These are phyloP conservation scores for Gnatocerus cornutus DNA, from an alignment of 2,888 invertebrate genomes.

Conservation along the genomic window DNA sequence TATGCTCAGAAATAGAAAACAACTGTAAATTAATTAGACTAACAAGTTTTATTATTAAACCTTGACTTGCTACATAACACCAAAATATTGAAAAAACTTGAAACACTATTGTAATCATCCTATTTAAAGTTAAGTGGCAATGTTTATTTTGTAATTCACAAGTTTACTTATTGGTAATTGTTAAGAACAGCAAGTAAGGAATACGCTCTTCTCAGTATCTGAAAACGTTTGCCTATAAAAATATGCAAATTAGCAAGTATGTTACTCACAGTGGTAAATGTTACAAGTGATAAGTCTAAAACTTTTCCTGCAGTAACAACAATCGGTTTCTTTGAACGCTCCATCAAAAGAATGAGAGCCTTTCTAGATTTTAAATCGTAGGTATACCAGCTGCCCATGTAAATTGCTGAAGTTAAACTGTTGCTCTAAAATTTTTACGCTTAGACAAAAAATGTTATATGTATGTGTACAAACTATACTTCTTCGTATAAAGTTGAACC, in stretches of 20 bases:
- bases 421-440: conserved; percentile 41
- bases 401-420: conserved; percentile 68
- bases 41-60: too few species aligned
- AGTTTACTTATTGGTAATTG: neutral
- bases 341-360: conserved; percentile 70
- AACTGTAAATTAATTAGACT: too few species aligned
- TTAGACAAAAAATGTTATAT: neutral
- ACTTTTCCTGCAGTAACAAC: conserved; percentile 71
- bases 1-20: too few species aligned
- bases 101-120: too few species aligned
- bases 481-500: conserved; percentile 26
- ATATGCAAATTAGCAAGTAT: neutral
- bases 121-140: too few species aligned
- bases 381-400: conserved; percentile 68
- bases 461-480: neutral
- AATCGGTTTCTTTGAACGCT: conserved; percentile 72
- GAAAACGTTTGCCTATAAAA: neutral
- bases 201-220: neutral
- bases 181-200: neutral
- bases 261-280: conserved; percentile 71
- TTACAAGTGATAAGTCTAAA: conserved; percentile 72
- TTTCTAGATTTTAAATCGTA: conserved; percentile 68
- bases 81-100: too few species aligned
- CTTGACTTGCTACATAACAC: too few species aligned
- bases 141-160: too few species aligned